Evolutionary conservation across 1,140 invertebrate genomes (phyloP).

Genomic region (Drosophila tsacasi): DNA sequence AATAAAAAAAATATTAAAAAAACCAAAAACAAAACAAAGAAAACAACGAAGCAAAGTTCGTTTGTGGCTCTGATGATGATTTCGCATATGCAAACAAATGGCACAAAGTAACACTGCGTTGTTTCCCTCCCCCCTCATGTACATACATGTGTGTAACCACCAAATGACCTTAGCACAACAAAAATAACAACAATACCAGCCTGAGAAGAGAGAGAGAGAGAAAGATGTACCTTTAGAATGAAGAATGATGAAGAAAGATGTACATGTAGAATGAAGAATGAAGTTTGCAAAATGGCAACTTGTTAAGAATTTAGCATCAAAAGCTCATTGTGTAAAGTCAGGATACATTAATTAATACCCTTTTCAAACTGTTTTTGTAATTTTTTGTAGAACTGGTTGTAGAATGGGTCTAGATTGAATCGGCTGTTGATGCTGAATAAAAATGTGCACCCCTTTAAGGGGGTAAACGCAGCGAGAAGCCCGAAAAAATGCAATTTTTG

Average conservation of each 20-base stretch:
- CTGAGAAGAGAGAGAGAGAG: background rate
- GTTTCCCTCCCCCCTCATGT: background rate
- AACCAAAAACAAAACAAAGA: conserved; percentile 12
- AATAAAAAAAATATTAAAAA: conserved; percentile 13
- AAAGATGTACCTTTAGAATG: conserved; percentile 18
- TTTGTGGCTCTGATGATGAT: conserved; percentile 27
- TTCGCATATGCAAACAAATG: conserved; percentile 63
- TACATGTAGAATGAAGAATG: conserved; percentile 15
- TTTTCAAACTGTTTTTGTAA: background rate
- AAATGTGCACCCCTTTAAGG: background rate
- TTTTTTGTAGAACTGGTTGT: background rate
- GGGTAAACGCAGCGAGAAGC: no score
- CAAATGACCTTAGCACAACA: conserved; percentile 68
- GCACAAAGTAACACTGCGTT: conserved; percentile 31
- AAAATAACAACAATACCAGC: conserved; percentile 9
- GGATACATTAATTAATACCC: background rate
- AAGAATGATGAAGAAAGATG: conserved; percentile 21
- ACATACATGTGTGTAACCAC: conserved; percentile 45
- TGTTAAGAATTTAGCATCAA: conserved; percentile 11
- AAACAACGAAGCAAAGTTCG: conserved; percentile 42
- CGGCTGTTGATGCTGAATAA: background rate
- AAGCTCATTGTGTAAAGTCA: background rate
- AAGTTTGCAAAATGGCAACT: conserved; percentile 45
- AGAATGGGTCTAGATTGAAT: background rate
- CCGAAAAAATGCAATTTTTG: no score